phyloP scores from a whole-genome alignment of 2,797 vertebrate genomes.

The Staurois parvus region DNA sequence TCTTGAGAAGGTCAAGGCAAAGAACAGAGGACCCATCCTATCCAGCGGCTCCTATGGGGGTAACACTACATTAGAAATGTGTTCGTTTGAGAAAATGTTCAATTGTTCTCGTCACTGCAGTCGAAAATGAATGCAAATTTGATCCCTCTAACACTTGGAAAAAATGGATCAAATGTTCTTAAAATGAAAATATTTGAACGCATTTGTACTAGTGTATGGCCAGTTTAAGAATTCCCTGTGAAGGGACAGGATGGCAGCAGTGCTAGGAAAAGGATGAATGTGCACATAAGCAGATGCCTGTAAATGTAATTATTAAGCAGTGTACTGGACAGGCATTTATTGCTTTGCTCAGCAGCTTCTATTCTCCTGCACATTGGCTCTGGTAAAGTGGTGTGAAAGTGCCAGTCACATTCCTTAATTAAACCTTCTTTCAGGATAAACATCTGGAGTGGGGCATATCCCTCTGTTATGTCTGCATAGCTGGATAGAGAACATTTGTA shows the following conservation, averaged over 20 bases:
- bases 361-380: constrained; percentile 59
- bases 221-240: not conserved
- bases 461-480: constrained; percentile 66
- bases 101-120: too few species aligned
- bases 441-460: constrained; percentile 67
- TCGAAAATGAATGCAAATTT: too few species aligned
- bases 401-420: constrained; percentile 72
- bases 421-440: constrained; percentile 69
- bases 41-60: too few species aligned
- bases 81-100: too few species aligned
- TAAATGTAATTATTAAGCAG: constrained; percentile 43
- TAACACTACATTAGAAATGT: too few species aligned
- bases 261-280: not conserved
- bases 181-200: too few species aligned
- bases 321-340: constrained; percentile 46
- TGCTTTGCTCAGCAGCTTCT: constrained; percentile 58
- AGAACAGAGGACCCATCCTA: too few species aligned
- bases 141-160: too few species aligned
- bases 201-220: too few species aligned
- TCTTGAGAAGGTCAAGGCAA: too few species aligned
- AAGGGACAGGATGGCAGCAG: not conserved
- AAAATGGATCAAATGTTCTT: too few species aligned
- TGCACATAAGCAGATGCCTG: constrained; percentile 36
- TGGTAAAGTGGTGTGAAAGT: constrained; percentile 67
- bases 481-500: constrained; percentile 69